Evolutionary conservation across 2,888 invertebrate species (phyloP).

Genomic region (Plagiodera versicolora): DNA sequence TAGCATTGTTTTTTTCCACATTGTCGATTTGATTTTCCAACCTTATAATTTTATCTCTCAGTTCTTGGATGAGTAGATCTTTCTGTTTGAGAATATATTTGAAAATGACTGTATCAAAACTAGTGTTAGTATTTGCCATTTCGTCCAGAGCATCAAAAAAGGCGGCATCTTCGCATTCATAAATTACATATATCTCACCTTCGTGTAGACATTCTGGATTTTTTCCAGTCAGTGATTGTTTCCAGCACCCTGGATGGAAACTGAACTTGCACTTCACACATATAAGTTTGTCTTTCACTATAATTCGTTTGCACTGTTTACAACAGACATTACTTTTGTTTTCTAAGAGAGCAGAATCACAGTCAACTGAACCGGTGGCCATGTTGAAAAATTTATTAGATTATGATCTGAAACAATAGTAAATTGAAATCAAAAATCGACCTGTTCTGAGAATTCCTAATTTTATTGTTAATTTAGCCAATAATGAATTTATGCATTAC

Average conservation of each 20-base stretch:
- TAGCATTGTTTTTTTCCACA: neutral
- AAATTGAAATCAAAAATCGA: too few relatives aligned
- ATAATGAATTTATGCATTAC: too few relatives aligned
- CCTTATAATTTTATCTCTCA: constrained; percentile 13
- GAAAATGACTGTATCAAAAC: constrained; percentile 8
- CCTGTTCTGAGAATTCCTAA: too few relatives aligned
- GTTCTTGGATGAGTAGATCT: constrained; percentile 12
- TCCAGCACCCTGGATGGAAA: constrained; percentile 7
- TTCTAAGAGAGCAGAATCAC: constrained; percentile 4
- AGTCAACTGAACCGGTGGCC: neutral
- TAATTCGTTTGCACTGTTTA: constrained; percentile 5
- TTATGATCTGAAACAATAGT: too few relatives aligned
- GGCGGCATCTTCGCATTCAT: constrained; percentile 3
- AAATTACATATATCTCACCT: neutral
- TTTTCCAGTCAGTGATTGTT: constrained; percentile 5
- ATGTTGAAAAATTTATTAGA: too few relatives aligned
- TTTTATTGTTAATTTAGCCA: too few relatives aligned
- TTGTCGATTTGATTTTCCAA: constrained; percentile 11
- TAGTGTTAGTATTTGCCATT: neutral
- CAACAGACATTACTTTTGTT: constrained; percentile 1
- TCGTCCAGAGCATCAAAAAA: constrained; percentile 1
- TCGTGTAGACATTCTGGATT: constrained; percentile 4
- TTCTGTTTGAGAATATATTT: constrained; percentile 18
- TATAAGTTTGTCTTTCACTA: constrained; percentile 7
- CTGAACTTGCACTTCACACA: constrained; percentile 6